Conservation (phyloP, 2,888 invertebrate species). For the Anthophora plumipes region DNA sequence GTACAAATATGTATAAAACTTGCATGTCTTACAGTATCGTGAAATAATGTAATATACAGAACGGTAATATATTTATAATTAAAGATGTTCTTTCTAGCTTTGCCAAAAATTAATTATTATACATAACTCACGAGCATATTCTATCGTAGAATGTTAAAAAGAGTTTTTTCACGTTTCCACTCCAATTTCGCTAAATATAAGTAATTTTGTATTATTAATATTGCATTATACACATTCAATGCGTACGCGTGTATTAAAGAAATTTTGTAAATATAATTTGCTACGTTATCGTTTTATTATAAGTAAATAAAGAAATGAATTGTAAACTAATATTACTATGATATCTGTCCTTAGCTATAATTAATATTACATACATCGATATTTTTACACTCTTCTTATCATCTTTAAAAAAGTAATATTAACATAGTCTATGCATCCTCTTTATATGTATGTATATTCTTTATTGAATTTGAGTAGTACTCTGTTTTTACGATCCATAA, state of each 20-base stretch:
- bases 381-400: conserved; percentile 51
- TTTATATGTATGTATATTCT: conserved; percentile 25
- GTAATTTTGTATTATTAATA: conserved; percentile 52
- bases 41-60: conserved; percentile 33
- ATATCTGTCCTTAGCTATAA: conserved; percentile 58
- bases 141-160: conserved; percentile 29
- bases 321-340: conserved; percentile 55
- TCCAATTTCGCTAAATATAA: conserved; percentile 38
- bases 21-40: conserved; percentile 17
- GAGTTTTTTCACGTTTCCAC: conserved; percentile 39
- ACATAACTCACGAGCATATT: conserved; percentile 26
- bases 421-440: conserved; percentile 61
- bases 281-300: conserved; percentile 39
- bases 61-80: conserved; percentile 34
- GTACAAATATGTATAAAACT: conserved; percentile 24
- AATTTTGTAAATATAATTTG: conserved; percentile 21
- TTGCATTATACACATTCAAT: conserved; percentile 44
- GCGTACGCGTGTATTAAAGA: conserved; percentile 33
- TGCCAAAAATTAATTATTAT: conserved; percentile 30
- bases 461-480: conserved; percentile 35
- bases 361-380: conserved; percentile 62
- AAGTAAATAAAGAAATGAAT: conserved; percentile 51
- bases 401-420: conserved; percentile 52
- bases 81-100: conserved; percentile 31
- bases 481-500: conserved; percentile 48